Evolutionary conservation across 2,888 invertebrate genomes (phyloP).

Genomic region (Pollenia angustigena): DNA sequence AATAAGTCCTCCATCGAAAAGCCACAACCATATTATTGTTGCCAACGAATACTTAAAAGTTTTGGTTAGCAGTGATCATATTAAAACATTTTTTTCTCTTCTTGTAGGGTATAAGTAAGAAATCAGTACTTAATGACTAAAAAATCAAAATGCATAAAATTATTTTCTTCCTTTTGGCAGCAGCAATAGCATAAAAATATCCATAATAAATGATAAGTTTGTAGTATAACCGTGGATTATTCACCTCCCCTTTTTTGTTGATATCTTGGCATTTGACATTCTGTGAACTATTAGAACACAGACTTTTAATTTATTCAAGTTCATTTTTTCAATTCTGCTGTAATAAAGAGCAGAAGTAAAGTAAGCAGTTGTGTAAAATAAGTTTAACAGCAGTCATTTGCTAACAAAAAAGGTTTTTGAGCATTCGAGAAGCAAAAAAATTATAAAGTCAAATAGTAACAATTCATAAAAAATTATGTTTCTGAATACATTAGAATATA

Average conservation of each 20-base stretch:
- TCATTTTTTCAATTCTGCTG: slow-evolving; percentile 16
- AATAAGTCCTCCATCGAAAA: too few relatives aligned
- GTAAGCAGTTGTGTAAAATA: slow-evolving; percentile 1
- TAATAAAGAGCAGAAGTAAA: neutral
- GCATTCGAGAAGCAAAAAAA: slow-evolving; percentile 80
- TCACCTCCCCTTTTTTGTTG: slow-evolving; percentile 20
- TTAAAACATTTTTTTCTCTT: too few relatives aligned
- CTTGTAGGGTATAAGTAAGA: too few relatives aligned
- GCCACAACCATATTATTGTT: too few relatives aligned
- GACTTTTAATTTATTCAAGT: slow-evolving; percentile 46
- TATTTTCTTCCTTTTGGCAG: slow-evolving; percentile 27
- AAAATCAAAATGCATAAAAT: slow-evolving; percentile 42
- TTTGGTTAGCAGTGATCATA: too few relatives aligned
- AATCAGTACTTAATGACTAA: slow-evolving; percentile 12
- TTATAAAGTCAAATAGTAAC: slow-evolving; percentile 74
- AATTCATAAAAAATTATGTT: slow-evolving; percentile 40
- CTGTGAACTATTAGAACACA: neutral
- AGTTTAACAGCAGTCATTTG: neutral
- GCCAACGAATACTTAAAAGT: too few relatives aligned
- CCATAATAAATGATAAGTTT: slow-evolving; percentile 24
- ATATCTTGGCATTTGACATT: neutral
- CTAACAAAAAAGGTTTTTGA: slow-evolving; percentile 31
- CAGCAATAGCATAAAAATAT: slow-evolving; percentile 26
- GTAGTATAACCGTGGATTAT: slow-evolving; percentile 41
- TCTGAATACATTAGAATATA: slow-evolving; percentile 30